Percentiles rank a stretch among this genome's conserved stretches.
These are phyloP conservation scores for Sitodiplosis mosellana DNA, from an alignment of 1,140 invertebrate species.

Conservation along the genomic window DNA sequence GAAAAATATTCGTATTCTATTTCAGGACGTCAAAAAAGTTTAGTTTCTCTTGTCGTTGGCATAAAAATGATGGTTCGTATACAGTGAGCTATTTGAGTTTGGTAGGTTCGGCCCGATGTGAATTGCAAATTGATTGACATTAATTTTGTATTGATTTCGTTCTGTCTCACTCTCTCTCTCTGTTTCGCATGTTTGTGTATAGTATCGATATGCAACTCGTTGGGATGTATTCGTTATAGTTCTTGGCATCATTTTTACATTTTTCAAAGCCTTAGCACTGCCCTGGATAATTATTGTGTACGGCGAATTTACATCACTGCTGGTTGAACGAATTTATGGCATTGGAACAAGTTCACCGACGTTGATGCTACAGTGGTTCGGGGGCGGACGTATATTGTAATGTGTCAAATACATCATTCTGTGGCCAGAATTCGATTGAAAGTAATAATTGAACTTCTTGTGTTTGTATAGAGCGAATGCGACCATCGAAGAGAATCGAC, in stretches of 20 bases:
- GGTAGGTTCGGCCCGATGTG: too few relatives aligned
- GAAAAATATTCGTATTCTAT: too few relatives aligned
- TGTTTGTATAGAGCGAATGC: constrained; percentile 26
- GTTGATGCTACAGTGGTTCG: constrained; percentile 30
- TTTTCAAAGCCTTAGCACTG: constrained; percentile 32
- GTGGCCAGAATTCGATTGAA: too few relatives aligned
- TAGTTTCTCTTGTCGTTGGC: too few relatives aligned
- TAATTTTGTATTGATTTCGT: too few relatives aligned
- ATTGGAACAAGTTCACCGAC: constrained; percentile 30
- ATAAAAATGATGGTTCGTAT: too few relatives aligned
- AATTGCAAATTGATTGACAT: too few relatives aligned
- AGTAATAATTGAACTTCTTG: too few relatives aligned
- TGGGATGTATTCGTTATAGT: constrained; percentile 30
- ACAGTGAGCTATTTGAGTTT: too few relatives aligned
- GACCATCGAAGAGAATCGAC: constrained; percentile 31
- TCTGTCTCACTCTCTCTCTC: too few relatives aligned
- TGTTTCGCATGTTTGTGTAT: constrained; percentile 1
- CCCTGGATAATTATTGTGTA: constrained; percentile 37
- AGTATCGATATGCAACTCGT: constrained; percentile 39
- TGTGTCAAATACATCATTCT: too few relatives aligned
- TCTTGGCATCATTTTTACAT: constrained; percentile 29
- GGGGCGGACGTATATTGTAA: constrained; percentile 30
- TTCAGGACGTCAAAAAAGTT: too few relatives aligned
- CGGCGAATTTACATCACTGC: constrained; percentile 37
- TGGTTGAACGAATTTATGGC: constrained; percentile 32